Conservation (phyloP, 2,113 vertebrate genomes). For the Apistogramma diplotaenia region DNA sequence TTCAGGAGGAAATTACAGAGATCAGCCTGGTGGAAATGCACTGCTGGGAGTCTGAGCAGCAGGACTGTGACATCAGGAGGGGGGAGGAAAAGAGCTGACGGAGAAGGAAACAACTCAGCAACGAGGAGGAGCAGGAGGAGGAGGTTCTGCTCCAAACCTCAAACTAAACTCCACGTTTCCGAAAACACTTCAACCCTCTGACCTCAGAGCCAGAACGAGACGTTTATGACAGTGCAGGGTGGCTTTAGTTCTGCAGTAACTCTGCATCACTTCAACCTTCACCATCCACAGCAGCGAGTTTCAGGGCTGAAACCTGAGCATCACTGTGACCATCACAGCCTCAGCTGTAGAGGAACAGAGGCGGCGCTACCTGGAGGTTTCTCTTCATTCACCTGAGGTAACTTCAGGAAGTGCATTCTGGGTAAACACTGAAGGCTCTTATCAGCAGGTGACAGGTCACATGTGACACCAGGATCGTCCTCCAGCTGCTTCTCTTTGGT, state of each 20-base stretch:
- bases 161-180: not conserved
- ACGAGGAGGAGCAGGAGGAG: not conserved
- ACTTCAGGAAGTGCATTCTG: not conserved
- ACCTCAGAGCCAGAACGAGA: not conserved
- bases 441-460: not conserved
- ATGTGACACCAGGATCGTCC: not conserved
- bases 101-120: not conserved
- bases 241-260: fast-evolving
- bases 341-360: not conserved
- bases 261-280: not conserved
- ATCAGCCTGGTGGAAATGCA: conserved; percentile 32
- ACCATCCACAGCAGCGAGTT: not conserved
- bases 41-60: not conserved
- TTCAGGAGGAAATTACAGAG: conserved; percentile 67
- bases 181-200: not conserved
- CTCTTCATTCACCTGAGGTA: no score
- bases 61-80: not conserved
- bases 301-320: no score
- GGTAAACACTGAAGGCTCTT: not conserved
- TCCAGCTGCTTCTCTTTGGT: not conserved
- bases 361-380: not conserved
- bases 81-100: conserved; percentile 1
- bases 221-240: fast-evolving
- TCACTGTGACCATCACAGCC: not conserved
- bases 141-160: not conserved